These are phyloP conservation scores for Clinocottus analis DNA, from an alignment of 2,113 vertebrate species.

Conservation along the genomic window DNA sequence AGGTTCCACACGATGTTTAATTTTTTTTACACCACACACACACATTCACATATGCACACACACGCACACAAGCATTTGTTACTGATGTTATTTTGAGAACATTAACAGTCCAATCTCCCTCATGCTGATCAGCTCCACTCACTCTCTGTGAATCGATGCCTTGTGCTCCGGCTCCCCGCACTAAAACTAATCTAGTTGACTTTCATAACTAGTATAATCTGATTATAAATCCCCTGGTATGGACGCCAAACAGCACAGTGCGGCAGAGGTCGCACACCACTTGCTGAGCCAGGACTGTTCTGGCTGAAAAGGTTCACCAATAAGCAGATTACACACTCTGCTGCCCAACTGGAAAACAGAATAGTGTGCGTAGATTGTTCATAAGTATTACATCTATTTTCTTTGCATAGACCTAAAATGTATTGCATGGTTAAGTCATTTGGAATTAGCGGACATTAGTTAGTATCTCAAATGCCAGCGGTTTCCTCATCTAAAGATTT, in stretches of 20 bases:
- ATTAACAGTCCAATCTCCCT: slow-evolving; percentile 31
- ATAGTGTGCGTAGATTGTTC: slow-evolving; percentile 21
- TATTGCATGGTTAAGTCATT: neutral
- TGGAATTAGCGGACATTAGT: neutral
- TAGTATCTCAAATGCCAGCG: neutral
- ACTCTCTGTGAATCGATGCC: slow-evolving; percentile 62
- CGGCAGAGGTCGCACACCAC: slow-evolving; percentile 69
- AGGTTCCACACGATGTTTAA: neutral
- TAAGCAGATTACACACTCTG: slow-evolving; percentile 57
- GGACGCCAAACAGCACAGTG: slow-evolving; percentile 55
- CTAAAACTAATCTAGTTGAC: slow-evolving; percentile 71
- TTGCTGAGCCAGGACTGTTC: slow-evolving; percentile 53
- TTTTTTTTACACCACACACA: neutral
- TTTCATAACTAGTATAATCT: slow-evolving; percentile 78
- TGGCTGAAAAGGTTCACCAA: slow-evolving; percentile 47
- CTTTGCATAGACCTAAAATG: slow-evolving; percentile 6
- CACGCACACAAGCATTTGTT: neutral
- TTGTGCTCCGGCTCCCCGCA: slow-evolving; percentile 53
- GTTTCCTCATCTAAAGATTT: neutral
- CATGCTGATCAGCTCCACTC: slow-evolving; percentile 46
- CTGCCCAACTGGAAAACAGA: slow-evolving; percentile 51
- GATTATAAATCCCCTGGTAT: slow-evolving; percentile 68
- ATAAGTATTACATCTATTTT: slow-evolving; percentile 26
- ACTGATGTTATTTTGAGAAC: slow-evolving; percentile 22
- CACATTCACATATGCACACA: neutral